These are phyloP conservation scores for Hesperia comma DNA, from an alignment of 2,888 invertebrate species.

Conservation along the genomic window DNA sequence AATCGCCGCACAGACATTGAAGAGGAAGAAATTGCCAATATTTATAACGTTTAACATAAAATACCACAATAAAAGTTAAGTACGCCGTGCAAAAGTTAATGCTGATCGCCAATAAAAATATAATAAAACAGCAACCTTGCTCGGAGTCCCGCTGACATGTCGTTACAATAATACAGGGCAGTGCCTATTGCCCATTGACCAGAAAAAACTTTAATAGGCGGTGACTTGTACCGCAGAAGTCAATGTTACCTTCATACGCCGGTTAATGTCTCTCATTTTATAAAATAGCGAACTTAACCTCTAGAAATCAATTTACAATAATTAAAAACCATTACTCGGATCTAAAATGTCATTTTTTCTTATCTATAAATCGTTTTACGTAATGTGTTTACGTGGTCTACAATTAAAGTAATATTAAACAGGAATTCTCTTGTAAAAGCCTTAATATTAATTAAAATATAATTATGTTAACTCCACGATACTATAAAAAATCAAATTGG, in stretches of 20 bases:
- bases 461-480: no score
- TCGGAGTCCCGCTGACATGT: constrained; percentile 49
- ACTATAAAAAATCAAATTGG: no score
- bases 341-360: no score
- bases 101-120: constrained; percentile 68
- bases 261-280: no score
- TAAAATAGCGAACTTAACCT: no score
- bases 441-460: no score
- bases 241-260: not conserved
- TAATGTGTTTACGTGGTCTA: no score
- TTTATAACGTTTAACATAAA: constrained; percentile 66
- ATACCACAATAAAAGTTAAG: constrained; percentile 69
- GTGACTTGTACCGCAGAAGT: constrained; percentile 8
- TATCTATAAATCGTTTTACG: no score
- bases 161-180: constrained; percentile 43
- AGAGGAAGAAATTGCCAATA: constrained; percentile 65
- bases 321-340: no score
- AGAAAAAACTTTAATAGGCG: constrained; percentile 11
- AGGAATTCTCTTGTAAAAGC: no score
- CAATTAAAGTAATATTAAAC: no score
- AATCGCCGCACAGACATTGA: constrained; percentile 60
- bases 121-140: constrained; percentile 62
- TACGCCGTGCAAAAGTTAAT: constrained; percentile 64
- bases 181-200: constrained; percentile 12
- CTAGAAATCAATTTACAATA: no score